These are phyloP conservation scores for Scolopax rusticola DNA, from an alignment of 2,797 vertebrate species.

Conservation along the genomic window DNA sequence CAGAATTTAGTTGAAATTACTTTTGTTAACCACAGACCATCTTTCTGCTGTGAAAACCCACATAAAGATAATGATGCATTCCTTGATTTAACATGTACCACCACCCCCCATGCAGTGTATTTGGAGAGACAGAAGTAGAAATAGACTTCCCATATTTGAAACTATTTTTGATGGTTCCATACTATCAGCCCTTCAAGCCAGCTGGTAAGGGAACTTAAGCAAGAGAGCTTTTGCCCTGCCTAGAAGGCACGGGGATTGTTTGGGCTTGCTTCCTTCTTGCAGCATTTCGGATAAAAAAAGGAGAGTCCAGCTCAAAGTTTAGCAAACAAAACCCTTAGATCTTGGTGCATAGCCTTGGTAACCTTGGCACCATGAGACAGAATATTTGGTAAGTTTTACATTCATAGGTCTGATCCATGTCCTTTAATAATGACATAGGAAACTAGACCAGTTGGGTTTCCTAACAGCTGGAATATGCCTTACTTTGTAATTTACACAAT, in stretches of 20 bases:
- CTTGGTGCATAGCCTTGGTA: not conserved
- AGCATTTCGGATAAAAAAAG: not conserved
- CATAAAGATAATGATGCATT: not conserved
- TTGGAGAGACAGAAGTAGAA: not conserved
- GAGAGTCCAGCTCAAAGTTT: not conserved
- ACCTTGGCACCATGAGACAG: not conserved
- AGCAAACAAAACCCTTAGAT: not conserved
- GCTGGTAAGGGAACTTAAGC: not conserved
- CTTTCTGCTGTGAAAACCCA: not conserved
- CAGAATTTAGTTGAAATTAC: not conserved
- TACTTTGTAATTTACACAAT: not conserved
- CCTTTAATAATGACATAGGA: not conserved
- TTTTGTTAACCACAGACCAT: not conserved
- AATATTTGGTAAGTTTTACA: not conserved
- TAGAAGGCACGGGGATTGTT: not conserved
- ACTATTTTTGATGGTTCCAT: not conserved
- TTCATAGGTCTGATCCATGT: not conserved
- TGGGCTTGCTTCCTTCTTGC: not conserved
- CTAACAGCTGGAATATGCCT: not conserved
- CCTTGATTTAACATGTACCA: not conserved
- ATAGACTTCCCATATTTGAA: not conserved
- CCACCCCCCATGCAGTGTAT: not conserved
- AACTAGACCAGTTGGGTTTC: not conserved
- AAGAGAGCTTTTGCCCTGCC: not conserved
- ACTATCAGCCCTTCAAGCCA: not conserved